Conservation (phyloP, 2,888 invertebrate species). For the Piscicola geometra region DNA sequence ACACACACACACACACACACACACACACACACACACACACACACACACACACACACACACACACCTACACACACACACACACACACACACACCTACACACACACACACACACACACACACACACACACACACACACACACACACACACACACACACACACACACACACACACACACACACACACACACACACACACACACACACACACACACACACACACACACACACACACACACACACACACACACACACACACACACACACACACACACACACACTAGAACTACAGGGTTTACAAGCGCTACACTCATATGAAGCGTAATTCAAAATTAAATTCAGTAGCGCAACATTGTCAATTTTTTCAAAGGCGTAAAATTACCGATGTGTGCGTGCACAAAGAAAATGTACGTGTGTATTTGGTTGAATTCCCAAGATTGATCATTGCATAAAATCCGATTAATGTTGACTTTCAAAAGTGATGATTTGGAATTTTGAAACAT, state of each 20-base stretch:
- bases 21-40: constrained; percentile 19
- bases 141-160: constrained; percentile 20
- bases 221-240: constrained; percentile 15
- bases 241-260: constrained; percentile 25
- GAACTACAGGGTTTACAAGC: too few relatives aligned
- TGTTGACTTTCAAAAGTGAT: too few relatives aligned
- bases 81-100: constrained; percentile 16
- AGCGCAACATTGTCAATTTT: too few relatives aligned
- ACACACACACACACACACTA: constrained; percentile 21
- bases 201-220: constrained; percentile 15
- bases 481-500: too few relatives aligned
- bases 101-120: constrained; percentile 19
- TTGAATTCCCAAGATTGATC: too few relatives aligned
- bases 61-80: constrained; percentile 16
- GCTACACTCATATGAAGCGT: too few relatives aligned
- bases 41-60: constrained; percentile 19
- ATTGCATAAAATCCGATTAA: too few relatives aligned
- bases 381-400: too few relatives aligned
- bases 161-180: constrained; percentile 26
- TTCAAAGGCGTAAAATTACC: too few relatives aligned
- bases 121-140: constrained; percentile 20
- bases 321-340: too few relatives aligned
- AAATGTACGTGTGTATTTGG: too few relatives aligned
- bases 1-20: constrained; percentile 19
- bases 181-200: constrained; percentile 23